Percentiles rank a stretch among this genome's conserved stretches.
phyloP scores from a whole-genome alignment of 2,113 vertebrate species.

The Ceyx cyanopectus region DNA sequence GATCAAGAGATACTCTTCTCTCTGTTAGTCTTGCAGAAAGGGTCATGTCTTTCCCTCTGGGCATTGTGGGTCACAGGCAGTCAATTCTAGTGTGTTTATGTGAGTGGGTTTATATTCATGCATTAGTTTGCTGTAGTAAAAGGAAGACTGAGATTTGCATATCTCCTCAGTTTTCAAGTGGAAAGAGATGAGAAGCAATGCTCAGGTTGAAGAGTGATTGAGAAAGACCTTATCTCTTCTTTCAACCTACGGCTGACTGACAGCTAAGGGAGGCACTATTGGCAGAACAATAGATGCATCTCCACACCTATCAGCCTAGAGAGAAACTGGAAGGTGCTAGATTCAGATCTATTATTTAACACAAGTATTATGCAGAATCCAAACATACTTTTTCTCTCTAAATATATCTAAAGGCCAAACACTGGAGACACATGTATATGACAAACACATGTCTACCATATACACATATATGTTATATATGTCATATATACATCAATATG shows the following conservation, averaged over 20 bases:
- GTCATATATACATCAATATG: not conserved
- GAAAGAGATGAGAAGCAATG: not conserved
- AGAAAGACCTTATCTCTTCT: not conserved
- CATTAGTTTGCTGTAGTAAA: not conserved
- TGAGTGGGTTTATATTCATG: conserved; percentile 31
- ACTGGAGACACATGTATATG: not conserved
- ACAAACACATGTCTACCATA: not conserved
- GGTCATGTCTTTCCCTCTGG: not conserved
- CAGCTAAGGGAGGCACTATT: conserved; percentile 15
- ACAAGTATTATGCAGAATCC: conserved; percentile 55
- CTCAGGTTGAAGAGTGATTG: too few relatives aligned
- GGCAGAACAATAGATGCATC: conserved; percentile 55
- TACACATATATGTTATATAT: not conserved
- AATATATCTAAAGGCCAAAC: conserved; percentile 62
- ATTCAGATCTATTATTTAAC: conserved; percentile 34
- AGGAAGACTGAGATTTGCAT: conserved; percentile 24
- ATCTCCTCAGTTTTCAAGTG: not conserved
- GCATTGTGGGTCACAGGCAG: not conserved
- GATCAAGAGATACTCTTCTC: not conserved
- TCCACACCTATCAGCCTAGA: conserved; percentile 59
- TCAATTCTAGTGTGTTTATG: conserved; percentile 3
- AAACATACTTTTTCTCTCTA: conserved; percentile 38
- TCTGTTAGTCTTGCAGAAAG: not conserved
- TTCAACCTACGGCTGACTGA: not conserved
- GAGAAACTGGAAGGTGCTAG: conserved; percentile 51